A percentile compares a stretch with the other conserved stretches of the same genome.
Conservation (phyloP, 2,113 vertebrate species). For the Sorex araneus region DNA sequence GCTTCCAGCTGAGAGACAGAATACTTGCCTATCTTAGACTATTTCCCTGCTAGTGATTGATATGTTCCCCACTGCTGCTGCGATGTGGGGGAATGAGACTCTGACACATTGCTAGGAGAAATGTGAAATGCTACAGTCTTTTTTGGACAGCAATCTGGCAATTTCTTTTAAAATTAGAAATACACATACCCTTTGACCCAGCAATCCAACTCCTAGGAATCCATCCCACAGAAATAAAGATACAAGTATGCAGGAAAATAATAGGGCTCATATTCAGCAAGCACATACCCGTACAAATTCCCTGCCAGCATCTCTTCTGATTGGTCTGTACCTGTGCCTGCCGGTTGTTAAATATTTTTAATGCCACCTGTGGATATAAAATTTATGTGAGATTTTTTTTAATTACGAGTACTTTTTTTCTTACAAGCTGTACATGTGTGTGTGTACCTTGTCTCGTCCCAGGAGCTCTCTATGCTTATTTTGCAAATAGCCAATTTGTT, state of each 20-base stretch:
- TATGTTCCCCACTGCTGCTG: slow-evolving; percentile 58
- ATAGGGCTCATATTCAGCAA: slow-evolving; percentile 46
- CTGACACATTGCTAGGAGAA: neutral
- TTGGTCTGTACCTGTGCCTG: slow-evolving; percentile 57
- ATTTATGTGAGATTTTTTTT: slow-evolving; percentile 63
- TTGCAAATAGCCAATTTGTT: neutral
- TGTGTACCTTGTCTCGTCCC: neutral
- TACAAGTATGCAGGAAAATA: slow-evolving; percentile 48
- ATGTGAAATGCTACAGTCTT: slow-evolving; percentile 59
- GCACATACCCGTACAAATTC: neutral
- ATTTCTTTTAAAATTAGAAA: slow-evolving; percentile 74
- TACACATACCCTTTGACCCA: slow-evolving; percentile 49
- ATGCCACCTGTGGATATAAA: slow-evolving; percentile 72
- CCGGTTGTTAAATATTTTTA: slow-evolving; percentile 72
- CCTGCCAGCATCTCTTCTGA: slow-evolving; percentile 32
- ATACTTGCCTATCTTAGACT: slow-evolving; percentile 72
- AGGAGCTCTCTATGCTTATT: neutral
- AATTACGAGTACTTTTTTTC: slow-evolving; percentile 51
- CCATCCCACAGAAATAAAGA: slow-evolving; percentile 66
- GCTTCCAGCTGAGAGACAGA: slow-evolving; percentile 85
- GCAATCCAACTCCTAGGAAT: slow-evolving; percentile 43
- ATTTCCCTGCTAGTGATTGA: slow-evolving; percentile 73
- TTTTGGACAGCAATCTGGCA: slow-evolving; percentile 38
- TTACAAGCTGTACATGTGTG: neutral
- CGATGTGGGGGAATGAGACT: neutral